Evolutionary conservation across 1,140 invertebrate genomes (phyloP).

Genomic region (Panagrolaimus sp.): DNA sequence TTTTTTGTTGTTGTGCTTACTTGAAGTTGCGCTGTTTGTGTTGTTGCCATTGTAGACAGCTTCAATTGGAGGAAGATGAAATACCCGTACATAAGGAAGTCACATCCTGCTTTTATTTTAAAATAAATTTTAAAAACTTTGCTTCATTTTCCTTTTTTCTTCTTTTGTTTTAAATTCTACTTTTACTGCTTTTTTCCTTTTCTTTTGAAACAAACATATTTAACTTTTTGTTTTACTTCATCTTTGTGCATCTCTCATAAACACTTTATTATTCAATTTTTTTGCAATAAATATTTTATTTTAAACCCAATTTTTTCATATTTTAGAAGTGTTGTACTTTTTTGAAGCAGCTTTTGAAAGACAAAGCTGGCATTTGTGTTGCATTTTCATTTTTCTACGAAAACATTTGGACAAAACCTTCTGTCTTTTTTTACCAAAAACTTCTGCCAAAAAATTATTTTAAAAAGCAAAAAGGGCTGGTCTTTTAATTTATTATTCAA

Average conservation of each 20-base stretch:
- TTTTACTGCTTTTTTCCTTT: no score
- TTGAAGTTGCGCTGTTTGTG: not conserved
- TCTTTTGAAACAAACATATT: no score
- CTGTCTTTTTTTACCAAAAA: not conserved
- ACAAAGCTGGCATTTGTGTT: not conserved
- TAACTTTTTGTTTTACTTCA: not conserved
- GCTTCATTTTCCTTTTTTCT: conserved; percentile 9
- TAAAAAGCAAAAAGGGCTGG: not conserved
- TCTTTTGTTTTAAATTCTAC: not conserved
- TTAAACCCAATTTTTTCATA: not conserved
- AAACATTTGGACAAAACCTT: not conserved
- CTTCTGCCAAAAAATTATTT: not conserved
- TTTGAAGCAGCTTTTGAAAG: not conserved
- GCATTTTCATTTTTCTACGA: not conserved
- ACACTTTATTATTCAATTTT: no score
- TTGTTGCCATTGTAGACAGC: not conserved
- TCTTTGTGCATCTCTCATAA: no score
- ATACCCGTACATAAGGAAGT: not conserved
- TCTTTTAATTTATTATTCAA: no score
- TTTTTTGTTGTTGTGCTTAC: not conserved
- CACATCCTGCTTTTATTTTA: not conserved
- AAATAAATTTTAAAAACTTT: not conserved
- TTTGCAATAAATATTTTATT: not conserved
- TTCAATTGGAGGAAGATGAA: not conserved
- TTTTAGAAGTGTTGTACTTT: conserved; percentile 1